These are phyloP conservation scores for Macrotrachela quadricornifera DNA, from an alignment of 1,140 invertebrate species.

Conservation along the genomic window DNA sequence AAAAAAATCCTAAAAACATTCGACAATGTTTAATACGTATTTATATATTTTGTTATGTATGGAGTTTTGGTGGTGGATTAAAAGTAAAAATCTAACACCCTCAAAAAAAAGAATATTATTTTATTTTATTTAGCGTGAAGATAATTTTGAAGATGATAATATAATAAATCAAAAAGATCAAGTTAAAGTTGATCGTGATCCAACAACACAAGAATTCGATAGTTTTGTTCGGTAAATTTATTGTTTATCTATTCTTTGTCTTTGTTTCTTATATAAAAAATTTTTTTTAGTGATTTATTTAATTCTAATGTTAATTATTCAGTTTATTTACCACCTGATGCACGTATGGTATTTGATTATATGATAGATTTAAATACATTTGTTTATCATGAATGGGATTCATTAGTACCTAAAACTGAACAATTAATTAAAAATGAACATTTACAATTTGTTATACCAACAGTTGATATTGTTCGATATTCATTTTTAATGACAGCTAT, in stretches of 20 bases:
- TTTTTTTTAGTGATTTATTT: background rate
- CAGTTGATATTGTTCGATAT: constrained; percentile 27
- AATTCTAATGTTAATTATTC: constrained; percentile 5
- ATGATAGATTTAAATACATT: constrained; percentile 28
- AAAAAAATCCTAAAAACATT: constrained; percentile 23
- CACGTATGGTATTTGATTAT: constrained; percentile 25
- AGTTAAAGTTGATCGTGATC: constrained; percentile 24
- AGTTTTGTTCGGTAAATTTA: constrained; percentile 37
- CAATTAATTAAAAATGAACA: constrained; percentile 9
- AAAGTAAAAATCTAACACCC: constrained; percentile 11
- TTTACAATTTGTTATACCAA: constrained; percentile 19
- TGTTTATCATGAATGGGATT: constrained; percentile 26
- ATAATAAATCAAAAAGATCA: constrained; percentile 9
- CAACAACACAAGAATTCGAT: constrained; percentile 44
- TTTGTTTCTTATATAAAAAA: too few species aligned
- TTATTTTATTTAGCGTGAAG: constrained; percentile 13
- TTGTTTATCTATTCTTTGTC: constrained; percentile 41
- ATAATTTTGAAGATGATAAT: constrained; percentile 22
- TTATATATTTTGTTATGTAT: constrained; percentile 45
- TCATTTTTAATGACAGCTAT: constrained; percentile 25
- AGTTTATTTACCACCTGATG: constrained; percentile 24
- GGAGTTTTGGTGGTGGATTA: constrained; percentile 51
- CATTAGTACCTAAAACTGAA: constrained; percentile 21
- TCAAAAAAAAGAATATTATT: background rate
- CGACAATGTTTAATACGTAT: constrained; percentile 39